A percentile compares a stretch with the other conserved stretches of the same genome.
These are phyloP conservation scores for Coendou prehensilis DNA, from an alignment of 2,797 vertebrate species.

Conservation along the genomic window DNA sequence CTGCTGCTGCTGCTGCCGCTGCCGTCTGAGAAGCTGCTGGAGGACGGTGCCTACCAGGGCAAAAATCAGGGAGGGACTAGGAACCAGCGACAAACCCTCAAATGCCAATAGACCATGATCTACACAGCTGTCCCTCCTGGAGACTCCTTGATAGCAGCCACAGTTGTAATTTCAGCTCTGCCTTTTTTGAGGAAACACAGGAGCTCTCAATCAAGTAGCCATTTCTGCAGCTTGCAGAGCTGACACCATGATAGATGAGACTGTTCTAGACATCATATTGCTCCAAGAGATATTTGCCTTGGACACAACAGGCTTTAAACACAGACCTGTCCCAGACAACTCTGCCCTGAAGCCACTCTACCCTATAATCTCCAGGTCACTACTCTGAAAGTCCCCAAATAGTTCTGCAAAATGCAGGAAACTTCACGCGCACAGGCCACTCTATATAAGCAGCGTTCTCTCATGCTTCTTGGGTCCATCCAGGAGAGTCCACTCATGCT, in stretches of 20 bases:
- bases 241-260: not conserved
- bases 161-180: not conserved
- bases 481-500: not conserved
- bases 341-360: not conserved
- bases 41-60: not conserved
- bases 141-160: not conserved
- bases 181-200: not conserved
- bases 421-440: not conserved
- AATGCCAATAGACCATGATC: not conserved
- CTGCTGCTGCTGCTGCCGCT: not conserved
- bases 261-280: not conserved
- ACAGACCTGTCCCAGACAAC: not conserved
- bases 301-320: not conserved
- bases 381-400: not conserved
- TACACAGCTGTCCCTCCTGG: not conserved
- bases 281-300: not conserved
- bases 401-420: not conserved
- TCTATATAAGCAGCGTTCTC: not conserved
- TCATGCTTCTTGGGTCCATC: not conserved
- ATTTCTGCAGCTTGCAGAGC: not conserved
- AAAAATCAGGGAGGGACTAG: not conserved
- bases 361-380: not conserved
- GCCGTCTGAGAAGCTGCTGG: not conserved
- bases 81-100: not conserved
- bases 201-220: not conserved